Evolutionary conservation across 1,140 invertebrate species (phyloP).

Genomic region (Camponotus floridanus): DNA sequence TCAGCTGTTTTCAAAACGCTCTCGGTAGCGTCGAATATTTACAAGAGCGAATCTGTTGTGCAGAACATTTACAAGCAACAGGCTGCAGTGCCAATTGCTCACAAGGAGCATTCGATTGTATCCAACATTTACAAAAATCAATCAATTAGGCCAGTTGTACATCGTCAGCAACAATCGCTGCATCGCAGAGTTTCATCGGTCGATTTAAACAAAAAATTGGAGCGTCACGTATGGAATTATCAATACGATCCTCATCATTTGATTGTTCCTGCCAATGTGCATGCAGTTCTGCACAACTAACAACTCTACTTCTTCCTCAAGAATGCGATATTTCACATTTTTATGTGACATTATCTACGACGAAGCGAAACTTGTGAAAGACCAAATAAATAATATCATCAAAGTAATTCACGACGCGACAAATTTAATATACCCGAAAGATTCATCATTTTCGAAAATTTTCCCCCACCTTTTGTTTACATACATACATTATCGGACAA

Average conservation of each 20-base stretch:
- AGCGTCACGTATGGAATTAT: not conserved
- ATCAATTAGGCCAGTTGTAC: not conserved
- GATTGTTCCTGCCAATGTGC: not conserved
- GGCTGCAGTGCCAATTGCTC: constrained; percentile 13
- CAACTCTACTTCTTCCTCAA: not conserved
- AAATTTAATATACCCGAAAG: not conserved
- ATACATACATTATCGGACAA: no score
- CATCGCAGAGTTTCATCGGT: not conserved
- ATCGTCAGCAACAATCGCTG: not conserved
- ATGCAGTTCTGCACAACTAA: not conserved
- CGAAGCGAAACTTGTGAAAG: not conserved
- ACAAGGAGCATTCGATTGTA: not conserved
- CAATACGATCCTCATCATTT: not conserved
- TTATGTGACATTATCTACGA: not conserved
- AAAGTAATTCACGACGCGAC: not conserved
- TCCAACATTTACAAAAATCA: constrained; percentile 15
- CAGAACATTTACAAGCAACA: constrained; percentile 37
- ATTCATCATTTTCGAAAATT: not conserved
- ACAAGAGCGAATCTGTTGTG: constrained; percentile 9
- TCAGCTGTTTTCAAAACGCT: not conserved
- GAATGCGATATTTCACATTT: not conserved
- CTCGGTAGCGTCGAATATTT: not conserved
- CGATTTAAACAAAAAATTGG: not conserved
- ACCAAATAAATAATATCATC: not conserved
- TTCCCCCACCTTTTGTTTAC: no score